These are phyloP conservation scores for Nesogale talazaci DNA, from an alignment of 2,113 vertebrate species.

Conservation along the genomic window DNA sequence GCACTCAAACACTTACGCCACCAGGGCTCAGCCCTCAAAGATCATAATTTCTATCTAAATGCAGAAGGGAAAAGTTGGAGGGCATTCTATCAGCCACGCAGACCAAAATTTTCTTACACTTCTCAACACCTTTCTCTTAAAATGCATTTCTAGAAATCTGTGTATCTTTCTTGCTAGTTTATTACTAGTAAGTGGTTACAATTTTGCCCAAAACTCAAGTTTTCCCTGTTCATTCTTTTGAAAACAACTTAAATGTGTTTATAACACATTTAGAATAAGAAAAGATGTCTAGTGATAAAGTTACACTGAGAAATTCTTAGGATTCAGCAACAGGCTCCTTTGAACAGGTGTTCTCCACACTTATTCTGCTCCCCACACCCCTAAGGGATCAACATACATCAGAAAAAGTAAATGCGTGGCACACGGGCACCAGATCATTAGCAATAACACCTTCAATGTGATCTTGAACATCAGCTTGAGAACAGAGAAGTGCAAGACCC, in stretches of 20 bases:
- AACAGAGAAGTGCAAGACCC: neutral
- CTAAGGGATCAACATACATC: neutral
- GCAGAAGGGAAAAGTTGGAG: neutral
- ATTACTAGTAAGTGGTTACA: constrained; percentile 29
- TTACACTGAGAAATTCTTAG: neutral
- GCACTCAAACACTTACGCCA: too few species aligned
- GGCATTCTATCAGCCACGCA: neutral
- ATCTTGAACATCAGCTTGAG: neutral
- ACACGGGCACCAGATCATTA: constrained; percentile 29
- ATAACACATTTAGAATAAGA: neutral
- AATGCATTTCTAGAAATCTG: constrained; percentile 22
- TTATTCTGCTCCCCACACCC: neutral
- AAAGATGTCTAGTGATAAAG: neutral
- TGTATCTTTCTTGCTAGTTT: constrained; percentile 20
- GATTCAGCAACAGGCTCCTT: constrained; percentile 51
- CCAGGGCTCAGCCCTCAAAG: too few species aligned
- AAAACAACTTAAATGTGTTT: neutral
- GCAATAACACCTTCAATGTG: neutral
- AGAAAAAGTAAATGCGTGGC: constrained; percentile 4
- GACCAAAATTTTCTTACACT: neutral
- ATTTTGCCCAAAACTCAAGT: neutral
- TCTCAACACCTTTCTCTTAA: neutral
- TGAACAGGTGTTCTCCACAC: neutral
- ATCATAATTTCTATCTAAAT: neutral
- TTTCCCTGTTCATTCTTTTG: neutral